phyloP scores from a whole-genome alignment of 2,113 vertebrate genomes.

The Dascyllus trimaculatus region DNA sequence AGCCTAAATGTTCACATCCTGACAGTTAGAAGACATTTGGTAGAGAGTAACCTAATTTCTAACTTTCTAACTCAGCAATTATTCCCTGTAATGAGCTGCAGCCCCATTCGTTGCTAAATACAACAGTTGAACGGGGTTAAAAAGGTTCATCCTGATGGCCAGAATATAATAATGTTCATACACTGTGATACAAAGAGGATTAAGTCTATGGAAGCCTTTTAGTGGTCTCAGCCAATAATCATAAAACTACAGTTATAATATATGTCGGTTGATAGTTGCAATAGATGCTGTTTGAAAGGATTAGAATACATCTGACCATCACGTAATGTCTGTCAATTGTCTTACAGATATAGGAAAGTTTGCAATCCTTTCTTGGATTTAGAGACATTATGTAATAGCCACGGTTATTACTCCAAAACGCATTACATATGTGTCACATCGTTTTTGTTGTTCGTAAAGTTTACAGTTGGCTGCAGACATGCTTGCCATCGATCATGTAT shows the following conservation, averaged over 20 bases:
- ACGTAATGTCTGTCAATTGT: neutral
- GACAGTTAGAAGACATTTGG: slow-evolving; percentile 14
- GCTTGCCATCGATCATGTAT: slow-evolving; percentile 77
- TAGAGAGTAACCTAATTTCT: neutral
- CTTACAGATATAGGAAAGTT: slow-evolving; percentile 1
- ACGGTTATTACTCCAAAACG: slow-evolving; percentile 21
- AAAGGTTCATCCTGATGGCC: slow-evolving; percentile 32
- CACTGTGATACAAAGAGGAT: slow-evolving; percentile 30
- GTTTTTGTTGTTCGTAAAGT: slow-evolving; percentile 35
- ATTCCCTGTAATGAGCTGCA: slow-evolving; percentile 6
- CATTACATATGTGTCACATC: slow-evolving; percentile 25
- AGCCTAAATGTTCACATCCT: neutral
- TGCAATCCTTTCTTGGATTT: slow-evolving; percentile 4
- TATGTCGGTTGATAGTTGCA: neutral
- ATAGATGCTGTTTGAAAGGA: slow-evolving; percentile 26
- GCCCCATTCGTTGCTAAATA: slow-evolving; percentile 15
- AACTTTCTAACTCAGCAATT: slow-evolving; percentile 19
- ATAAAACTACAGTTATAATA: slow-evolving; percentile 46
- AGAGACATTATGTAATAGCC: slow-evolving; percentile 16
- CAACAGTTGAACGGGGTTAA: slow-evolving; percentile 26
- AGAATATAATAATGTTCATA: slow-evolving; percentile 18
- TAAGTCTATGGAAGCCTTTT: slow-evolving; percentile 44
- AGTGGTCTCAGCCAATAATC: slow-evolving; percentile 52
- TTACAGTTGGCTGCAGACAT: slow-evolving; percentile 74
- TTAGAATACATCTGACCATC: slow-evolving; percentile 10